Conservation (phyloP, 2,797 vertebrate species). For the Falco naumanni region DNA sequence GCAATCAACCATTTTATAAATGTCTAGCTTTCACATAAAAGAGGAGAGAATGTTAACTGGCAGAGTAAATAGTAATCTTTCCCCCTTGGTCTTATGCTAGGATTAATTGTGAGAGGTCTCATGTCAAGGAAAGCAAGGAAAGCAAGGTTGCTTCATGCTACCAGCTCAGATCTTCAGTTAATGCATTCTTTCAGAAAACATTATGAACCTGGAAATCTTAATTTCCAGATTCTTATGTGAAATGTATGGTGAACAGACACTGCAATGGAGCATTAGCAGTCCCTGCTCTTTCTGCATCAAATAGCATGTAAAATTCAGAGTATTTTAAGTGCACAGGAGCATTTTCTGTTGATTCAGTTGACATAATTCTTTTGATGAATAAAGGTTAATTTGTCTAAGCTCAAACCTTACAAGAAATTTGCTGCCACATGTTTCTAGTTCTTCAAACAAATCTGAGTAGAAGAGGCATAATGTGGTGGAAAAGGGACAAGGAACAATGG, state of each 20-base stretch:
- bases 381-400: not conserved
- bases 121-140: not conserved
- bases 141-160: not conserved
- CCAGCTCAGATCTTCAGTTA: not conserved
- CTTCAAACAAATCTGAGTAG: not conserved
- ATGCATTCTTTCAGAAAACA: not conserved
- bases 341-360: not conserved
- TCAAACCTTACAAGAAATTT: not conserved
- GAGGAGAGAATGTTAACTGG: not conserved
- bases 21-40: not conserved
- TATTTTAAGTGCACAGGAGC: not conserved
- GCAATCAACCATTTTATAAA: not conserved
- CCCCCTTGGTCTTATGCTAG: rapidly evolving
- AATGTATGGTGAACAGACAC: not conserved
- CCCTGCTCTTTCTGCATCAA: not conserved
- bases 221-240: not conserved
- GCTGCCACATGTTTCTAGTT: not conserved
- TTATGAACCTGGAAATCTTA: not conserved
- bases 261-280: not conserved
- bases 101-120: not conserved
- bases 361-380: not conserved
- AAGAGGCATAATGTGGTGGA: not conserved
- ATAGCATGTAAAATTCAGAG: not conserved
- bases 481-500: not conserved
- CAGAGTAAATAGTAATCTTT: not conserved